A percentile compares a stretch with the other conserved stretches of the same genome.
These are phyloP conservation scores for Hypselothyrea guttata DNA, from an alignment of 2,888 invertebrate genomes.

Conservation along the genomic window DNA sequence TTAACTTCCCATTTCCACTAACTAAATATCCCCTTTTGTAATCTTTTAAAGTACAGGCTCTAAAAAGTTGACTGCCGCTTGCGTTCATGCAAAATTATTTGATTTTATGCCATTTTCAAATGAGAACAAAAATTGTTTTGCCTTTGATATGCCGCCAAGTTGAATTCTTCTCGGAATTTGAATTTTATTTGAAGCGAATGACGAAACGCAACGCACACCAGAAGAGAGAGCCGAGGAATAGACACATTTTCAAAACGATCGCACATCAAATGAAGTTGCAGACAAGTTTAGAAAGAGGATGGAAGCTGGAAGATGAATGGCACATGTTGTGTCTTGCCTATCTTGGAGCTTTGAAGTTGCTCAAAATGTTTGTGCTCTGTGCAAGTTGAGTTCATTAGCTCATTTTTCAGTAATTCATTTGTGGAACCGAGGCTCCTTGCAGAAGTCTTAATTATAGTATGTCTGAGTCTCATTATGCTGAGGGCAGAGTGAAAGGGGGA, in stretches of 20 bases:
- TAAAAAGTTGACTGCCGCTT: too few species aligned
- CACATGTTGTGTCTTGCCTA: slow-evolving; percentile 42
- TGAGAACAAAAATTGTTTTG: slow-evolving; percentile 5
- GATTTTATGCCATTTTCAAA: slow-evolving; percentile 12
- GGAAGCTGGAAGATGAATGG: slow-evolving; percentile 60
- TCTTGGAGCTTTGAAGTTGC: slow-evolving; percentile 56
- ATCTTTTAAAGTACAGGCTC: too few species aligned
- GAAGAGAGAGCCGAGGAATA: slow-evolving; percentile 21
- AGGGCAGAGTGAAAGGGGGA: background rate
- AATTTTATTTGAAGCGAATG: slow-evolving; percentile 45
- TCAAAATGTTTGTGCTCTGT: slow-evolving; percentile 15
- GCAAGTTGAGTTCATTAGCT: slow-evolving; percentile 69
- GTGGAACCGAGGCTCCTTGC: slow-evolving; percentile 16
- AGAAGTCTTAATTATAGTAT: slow-evolving; percentile 63
- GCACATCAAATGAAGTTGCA: slow-evolving; percentile 34
- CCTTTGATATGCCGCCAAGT: slow-evolving; percentile 45
- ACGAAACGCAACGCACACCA: slow-evolving; percentile 7
- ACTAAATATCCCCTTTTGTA: too few species aligned
- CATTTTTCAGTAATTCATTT: slow-evolving; percentile 59
- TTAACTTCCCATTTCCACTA: too few species aligned
- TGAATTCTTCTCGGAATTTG: slow-evolving; percentile 64
- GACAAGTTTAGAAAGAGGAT: too few species aligned
- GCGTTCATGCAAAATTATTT: slow-evolving; percentile 44
- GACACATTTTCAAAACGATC: slow-evolving; percentile 59
- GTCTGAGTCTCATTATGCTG: background rate